Evolutionary conservation across 2,113 vertebrate genomes (phyloP).

Genomic region (Larimichthys crocea): DNA sequence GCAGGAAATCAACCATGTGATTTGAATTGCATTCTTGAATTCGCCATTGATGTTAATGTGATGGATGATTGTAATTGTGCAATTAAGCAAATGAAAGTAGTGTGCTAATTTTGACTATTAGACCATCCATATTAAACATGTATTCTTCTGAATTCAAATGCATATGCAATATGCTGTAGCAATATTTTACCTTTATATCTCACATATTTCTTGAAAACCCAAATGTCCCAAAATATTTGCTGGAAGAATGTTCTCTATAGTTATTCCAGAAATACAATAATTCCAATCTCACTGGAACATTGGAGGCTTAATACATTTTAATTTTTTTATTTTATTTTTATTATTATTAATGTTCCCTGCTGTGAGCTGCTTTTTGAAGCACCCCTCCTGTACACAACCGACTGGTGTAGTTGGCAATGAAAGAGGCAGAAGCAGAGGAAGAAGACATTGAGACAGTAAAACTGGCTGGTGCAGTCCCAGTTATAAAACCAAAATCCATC

Average conservation of each 20-base stretch:
- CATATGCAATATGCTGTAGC: not conserved
- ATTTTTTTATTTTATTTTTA: not conserved
- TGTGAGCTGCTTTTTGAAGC: not conserved
- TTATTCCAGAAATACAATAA: not conserved
- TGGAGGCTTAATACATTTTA: not conserved
- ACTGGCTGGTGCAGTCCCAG: not conserved
- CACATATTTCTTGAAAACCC: not conserved
- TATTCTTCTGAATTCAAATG: not conserved
- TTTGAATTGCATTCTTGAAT: not conserved
- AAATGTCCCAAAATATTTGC: not conserved
- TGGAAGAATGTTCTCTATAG: not conserved
- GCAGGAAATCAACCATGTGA: not conserved
- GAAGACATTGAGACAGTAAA: slow-evolving; percentile 13
- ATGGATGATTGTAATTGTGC: not conserved
- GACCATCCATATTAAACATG: not conserved
- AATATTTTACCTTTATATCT: not conserved
- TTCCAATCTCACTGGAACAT: not conserved
- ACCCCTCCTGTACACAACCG: not conserved
- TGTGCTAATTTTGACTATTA: not conserved
- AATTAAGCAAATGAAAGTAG: not conserved
- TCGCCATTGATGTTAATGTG: not conserved
- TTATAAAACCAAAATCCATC: slow-evolving; percentile 25
- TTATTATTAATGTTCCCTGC: not conserved
- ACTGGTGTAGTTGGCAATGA: too few species aligned
- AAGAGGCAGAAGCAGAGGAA: not conserved